phyloP scores from a whole-genome alignment of 2,797 vertebrate genomes.

The Helicolenus hilgendorfi region DNA sequence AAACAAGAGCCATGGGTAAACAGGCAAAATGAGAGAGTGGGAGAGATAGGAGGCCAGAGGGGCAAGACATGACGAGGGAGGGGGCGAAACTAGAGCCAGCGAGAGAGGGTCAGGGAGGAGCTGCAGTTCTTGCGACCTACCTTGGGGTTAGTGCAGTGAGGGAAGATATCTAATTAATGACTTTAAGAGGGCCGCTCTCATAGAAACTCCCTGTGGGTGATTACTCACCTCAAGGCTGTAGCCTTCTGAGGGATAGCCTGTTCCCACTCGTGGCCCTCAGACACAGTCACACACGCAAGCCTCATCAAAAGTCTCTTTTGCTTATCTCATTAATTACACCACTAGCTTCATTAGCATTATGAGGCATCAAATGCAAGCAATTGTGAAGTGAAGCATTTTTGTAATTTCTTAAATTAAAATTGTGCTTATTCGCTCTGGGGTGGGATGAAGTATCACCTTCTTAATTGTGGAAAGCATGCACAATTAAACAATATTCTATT shows the following conservation, averaged over 20 bases:
- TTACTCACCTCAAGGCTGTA: conserved; percentile 75
- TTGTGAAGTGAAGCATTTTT: conserved; percentile 90
- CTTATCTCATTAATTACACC: conserved; percentile 93
- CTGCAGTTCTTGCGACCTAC: conserved; percentile 56
- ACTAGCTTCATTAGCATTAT: conserved; percentile 92
- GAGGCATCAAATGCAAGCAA: conserved; percentile 87
- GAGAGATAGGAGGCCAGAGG: conserved; percentile 28
- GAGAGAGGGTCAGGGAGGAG: conserved; percentile 54
- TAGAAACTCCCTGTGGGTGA: conserved; percentile 65
- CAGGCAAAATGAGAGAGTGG: conserved; percentile 20
- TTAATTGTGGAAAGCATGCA: conserved; percentile 76
- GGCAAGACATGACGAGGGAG: neutral
- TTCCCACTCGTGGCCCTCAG: conserved; percentile 48
- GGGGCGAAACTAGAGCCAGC: conserved; percentile 18
- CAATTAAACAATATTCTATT: conserved; percentile 80
- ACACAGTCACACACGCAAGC: conserved; percentile 62
- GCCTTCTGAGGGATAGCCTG: conserved; percentile 61
- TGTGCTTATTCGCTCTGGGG: conserved; percentile 79
- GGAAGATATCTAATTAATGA: conserved; percentile 74
- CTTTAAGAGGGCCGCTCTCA: conserved; percentile 63
- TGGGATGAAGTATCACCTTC: conserved; percentile 74
- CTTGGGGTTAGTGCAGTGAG: conserved; percentile 60
- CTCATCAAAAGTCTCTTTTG: conserved; percentile 87
- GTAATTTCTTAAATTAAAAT: conserved; percentile 82
- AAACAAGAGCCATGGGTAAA: conserved; percentile 62